Evolutionary conservation across 2,888 invertebrate genomes (phyloP).

Genomic region (Campoletis raptor): DNA sequence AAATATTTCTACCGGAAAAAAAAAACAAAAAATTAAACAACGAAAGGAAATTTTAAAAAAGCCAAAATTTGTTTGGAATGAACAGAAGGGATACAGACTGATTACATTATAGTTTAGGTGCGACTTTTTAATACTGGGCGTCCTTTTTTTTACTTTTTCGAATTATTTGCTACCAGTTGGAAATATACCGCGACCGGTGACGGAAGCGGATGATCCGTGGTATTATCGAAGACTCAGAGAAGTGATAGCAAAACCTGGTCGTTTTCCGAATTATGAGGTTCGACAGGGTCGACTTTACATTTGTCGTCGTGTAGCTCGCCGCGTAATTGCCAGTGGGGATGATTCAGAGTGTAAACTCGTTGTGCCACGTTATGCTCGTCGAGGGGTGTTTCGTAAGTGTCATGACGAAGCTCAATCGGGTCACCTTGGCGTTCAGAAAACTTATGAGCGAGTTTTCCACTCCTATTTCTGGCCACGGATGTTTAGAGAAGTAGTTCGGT

Average conservation of each 20-base stretch:
- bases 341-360: slow-evolving; percentile 65
- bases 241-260: slow-evolving; percentile 6
- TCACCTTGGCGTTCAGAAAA: slow-evolving; percentile 65
- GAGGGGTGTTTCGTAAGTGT: slow-evolving; percentile 8
- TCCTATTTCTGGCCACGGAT: slow-evolving; percentile 73
- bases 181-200: neutral
- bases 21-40: no score
- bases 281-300: slow-evolving; percentile 29
- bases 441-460: slow-evolving; percentile 13
- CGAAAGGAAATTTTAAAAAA: no score
- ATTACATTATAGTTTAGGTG: no score
- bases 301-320: slow-evolving; percentile 14
- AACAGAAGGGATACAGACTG: no score
- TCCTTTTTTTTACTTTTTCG: no score
- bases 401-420: slow-evolving; percentile 53
- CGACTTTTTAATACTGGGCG: no score
- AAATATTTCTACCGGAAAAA: no score
- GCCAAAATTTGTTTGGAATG: no score
- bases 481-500: slow-evolving; percentile 61
- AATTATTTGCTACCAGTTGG: neutral
- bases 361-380: slow-evolving; percentile 34
- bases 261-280: neutral
- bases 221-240: neutral
- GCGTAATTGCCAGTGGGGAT: neutral
- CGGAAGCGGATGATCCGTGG: slow-evolving; percentile 6